These are phyloP conservation scores for Tiliacea citrago DNA, from an alignment of 2,888 invertebrate genomes.

Conservation along the genomic window DNA sequence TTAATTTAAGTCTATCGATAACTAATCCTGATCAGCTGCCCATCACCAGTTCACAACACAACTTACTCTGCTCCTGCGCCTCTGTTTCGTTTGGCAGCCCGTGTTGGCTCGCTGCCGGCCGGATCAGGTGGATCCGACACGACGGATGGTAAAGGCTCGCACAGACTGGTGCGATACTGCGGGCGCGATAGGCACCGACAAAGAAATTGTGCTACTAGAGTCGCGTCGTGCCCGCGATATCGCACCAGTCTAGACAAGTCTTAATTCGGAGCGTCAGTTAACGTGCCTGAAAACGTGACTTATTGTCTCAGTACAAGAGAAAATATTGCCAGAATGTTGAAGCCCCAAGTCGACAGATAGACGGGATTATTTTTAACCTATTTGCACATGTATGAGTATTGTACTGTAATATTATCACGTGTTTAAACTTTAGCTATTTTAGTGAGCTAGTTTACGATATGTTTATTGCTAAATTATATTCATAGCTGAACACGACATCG, in stretches of 20 bases:
- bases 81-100: conserved; percentile 58
- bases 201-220: no score
- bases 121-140: conserved; percentile 47
- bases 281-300: conserved; percentile 59
- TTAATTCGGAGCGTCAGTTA: neutral
- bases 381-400: conserved; percentile 37
- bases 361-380: conserved; percentile 52
- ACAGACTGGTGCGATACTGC: no score
- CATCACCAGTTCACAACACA: neutral
- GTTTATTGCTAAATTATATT: conserved; percentile 44
- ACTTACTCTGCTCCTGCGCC: conserved; percentile 16
- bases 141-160: conserved; percentile 19
- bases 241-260: no score
- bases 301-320: conserved; percentile 27
- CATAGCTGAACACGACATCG: neutral
- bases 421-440: conserved; percentile 25
- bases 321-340: conserved; percentile 62
- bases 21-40: conserved; percentile 10
- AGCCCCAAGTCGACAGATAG: conserved; percentile 20
- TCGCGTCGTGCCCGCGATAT: no score
- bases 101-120: conserved; percentile 61
- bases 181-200: no score
- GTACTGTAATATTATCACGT: conserved; percentile 33
- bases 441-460: conserved; percentile 36
- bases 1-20: neutral